Conservation (phyloP, 2,113 vertebrate species). For the Tauraco erythrolophus region DNA sequence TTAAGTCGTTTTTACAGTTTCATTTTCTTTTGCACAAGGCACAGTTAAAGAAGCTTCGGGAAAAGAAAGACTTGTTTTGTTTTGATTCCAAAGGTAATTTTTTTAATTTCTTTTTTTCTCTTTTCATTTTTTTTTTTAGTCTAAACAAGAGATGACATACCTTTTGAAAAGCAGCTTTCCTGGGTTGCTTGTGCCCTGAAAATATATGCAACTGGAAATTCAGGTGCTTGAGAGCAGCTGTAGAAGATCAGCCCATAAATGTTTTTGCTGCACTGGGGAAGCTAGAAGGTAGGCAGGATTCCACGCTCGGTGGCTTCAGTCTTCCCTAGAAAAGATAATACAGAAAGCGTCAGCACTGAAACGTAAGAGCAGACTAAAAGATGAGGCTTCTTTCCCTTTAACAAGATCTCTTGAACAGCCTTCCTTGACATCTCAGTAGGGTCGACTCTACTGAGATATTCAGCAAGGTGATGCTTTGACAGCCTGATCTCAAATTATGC, state of each 20-base stretch:
- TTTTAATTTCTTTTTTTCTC: neutral
- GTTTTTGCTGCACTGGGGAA: neutral
- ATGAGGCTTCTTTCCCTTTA: neutral
- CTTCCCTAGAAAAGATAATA: constrained; percentile 25
- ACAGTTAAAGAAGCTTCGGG: neutral
- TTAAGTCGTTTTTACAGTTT: neutral
- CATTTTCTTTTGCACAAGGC: neutral
- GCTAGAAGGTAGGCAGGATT: neutral
- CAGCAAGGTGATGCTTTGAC: neutral
- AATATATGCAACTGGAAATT: neutral
- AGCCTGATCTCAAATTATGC: neutral
- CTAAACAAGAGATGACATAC: neutral
- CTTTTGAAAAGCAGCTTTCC: constrained; percentile 29
- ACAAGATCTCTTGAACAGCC: neutral
- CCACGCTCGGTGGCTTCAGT: neutral
- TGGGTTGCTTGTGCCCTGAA: neutral
- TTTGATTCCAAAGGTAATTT: neutral
- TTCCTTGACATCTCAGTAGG: neutral
- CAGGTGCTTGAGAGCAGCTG: neutral
- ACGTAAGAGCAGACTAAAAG: neutral
- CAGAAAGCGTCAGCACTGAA: neutral
- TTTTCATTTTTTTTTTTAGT: neutral
- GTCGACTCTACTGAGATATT: neutral
- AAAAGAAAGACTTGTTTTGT: neutral
- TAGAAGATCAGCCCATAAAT: neutral